These are phyloP conservation scores for Scalopus aquaticus DNA, from an alignment of 2,113 vertebrate genomes.

Conservation along the genomic window DNA sequence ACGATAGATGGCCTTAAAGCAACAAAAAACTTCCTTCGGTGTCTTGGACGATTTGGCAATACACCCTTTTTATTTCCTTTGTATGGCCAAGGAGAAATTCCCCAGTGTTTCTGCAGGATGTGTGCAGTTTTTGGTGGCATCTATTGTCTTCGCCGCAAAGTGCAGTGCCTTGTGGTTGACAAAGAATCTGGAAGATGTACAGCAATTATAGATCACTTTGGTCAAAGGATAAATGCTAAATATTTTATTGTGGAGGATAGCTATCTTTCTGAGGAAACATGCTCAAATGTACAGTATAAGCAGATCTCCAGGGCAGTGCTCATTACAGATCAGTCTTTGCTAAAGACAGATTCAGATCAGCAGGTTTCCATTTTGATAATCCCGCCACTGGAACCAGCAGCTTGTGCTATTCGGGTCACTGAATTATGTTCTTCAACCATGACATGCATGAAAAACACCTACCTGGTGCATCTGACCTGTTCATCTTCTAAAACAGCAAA, in stretches of 20 bases:
- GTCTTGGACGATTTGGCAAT: constrained; percentile 95
- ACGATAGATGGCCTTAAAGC: constrained; percentile 90
- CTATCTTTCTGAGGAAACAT: constrained; percentile 85
- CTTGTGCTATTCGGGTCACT: constrained; percentile 85
- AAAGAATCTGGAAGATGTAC: constrained; percentile 88
- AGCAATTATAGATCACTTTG: constrained; percentile 92
- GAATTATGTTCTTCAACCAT: constrained; percentile 94
- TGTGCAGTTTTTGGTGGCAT: constrained; percentile 92
- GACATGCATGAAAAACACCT: constrained; percentile 94
- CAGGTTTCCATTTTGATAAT: constrained; percentile 93
- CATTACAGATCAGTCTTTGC: constrained; percentile 91
- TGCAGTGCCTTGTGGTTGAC: constrained; percentile 89
- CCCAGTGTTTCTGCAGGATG: constrained; percentile 97
- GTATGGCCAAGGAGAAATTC: constrained; percentile 96
- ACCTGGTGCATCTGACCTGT: constrained; percentile 94
- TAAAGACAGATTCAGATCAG: constrained; percentile 89
- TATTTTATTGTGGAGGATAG: constrained; percentile 92
- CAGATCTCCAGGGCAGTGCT: constrained; percentile 93
- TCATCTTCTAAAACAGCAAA: constrained; percentile 89
- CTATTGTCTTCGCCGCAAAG: constrained; percentile 90
- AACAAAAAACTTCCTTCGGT: constrained; percentile 93
- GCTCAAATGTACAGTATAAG: constrained; percentile 83
- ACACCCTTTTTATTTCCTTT: constrained; percentile 96
- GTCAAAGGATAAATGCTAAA: constrained; percentile 92
- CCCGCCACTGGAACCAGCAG: constrained; percentile 84